Base-by-base conservation (phyloP, 2,888 invertebrate species). In the Plebejus melissa region DNA sequence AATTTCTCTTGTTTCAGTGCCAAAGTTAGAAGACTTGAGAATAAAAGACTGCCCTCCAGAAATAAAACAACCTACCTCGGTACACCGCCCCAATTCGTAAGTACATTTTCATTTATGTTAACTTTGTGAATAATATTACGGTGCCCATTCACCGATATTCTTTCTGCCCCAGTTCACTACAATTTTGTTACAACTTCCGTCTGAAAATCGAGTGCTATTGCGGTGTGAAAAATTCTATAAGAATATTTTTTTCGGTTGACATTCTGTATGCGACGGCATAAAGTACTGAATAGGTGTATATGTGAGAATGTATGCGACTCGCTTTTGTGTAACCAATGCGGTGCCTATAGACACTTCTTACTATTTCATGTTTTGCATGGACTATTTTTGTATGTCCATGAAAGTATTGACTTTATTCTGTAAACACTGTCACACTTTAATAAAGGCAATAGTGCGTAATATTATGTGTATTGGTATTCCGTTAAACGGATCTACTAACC, bases 21-120 rank as follows among this genome's bases (percentile, higher is more conserved):
- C 92, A 79, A 93, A 91, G 88, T 81, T 93, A 87, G 93, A 93
- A 91, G 92, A 93, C 84, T 92, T 93, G 89, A 92, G 93, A 91
- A 91, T 93, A 88, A 93, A 91, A 92, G 93, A 93, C 91, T 93
- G 93, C 82, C 86, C 83, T 78, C 92, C 93, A 78, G 92, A 93
- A 90, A 87, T 90, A 77, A 93, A 91, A 85, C 93, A 93, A 86
- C 93, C 93, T 88, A 91, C 92, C 86, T 93, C 93, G 84, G 90
- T 93, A 79, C 88, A 92, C 82, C 88, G 93, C 79, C 93, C 93
- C 77, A 93, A 89, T 83, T 93, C 93, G 93, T 93, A 86, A 93
- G 93, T 91, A 75, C 76, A 79, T 78, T 77, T 78, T 77, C 79
- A 74, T 77, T 76, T 77, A 79, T 76, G 74, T 58, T 78, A 74